A percentile compares a stretch with the other conserved stretches of the same genome.
Evolutionary conservation across 1,140 invertebrate species (phyloP).

Genomic region (Neodiprion lecontei): DNA sequence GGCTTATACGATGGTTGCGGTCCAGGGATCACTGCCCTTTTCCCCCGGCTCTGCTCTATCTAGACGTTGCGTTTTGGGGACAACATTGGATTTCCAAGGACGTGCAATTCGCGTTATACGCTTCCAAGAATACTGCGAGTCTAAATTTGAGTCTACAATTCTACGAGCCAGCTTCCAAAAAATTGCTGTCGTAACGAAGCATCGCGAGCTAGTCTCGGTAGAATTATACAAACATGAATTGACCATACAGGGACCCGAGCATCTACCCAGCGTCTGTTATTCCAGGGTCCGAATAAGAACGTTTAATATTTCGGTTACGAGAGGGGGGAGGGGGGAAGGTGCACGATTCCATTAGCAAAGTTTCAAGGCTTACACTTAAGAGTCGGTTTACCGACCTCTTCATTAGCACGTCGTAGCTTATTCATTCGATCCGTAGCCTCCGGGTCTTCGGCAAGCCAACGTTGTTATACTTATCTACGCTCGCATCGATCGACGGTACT

Average conservation of each 20-base stretch:
- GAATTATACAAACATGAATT: background rate
- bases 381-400: constrained; percentile 31
- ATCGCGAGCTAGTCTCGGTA: too few species aligned
- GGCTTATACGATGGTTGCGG: background rate
- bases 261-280: background rate
- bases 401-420: constrained; percentile 42
- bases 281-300: constrained; percentile 6
- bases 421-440: constrained; percentile 46
- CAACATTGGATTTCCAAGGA: background rate
- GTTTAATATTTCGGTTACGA: constrained; percentile 47
- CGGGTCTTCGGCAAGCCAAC: constrained; percentile 24
- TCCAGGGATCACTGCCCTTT: too few species aligned
- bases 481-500: background rate
- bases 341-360: constrained; percentile 49
- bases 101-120: background rate
- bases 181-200: too few species aligned
- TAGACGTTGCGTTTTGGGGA: background rate
- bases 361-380: constrained; percentile 35
- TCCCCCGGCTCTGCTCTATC: too few species aligned
- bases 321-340: constrained; percentile 25
- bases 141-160: too few species aligned
- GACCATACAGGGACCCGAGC: constrained; percentile 4
- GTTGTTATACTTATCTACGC: background rate
- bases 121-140: too few species aligned
- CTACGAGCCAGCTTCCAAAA: too few species aligned